Conservation (phyloP, 2,113 vertebrate genomes). For the Canis aureus region DNA sequence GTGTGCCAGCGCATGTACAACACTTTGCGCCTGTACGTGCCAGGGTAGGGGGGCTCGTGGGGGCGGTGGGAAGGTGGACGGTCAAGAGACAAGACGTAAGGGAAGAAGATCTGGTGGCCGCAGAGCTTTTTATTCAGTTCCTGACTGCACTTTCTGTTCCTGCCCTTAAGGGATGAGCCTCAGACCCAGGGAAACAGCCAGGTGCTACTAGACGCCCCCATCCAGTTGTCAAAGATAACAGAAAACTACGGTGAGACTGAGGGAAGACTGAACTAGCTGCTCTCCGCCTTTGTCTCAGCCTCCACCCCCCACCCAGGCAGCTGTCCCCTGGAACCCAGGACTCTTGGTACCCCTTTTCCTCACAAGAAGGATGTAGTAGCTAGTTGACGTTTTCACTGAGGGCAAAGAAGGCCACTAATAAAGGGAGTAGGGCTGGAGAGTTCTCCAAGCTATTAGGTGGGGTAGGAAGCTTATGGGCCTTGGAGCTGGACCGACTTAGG, state of each 20-base stretch:
- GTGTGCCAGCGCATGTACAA: constrained; percentile 98
- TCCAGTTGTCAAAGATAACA: constrained; percentile 96
- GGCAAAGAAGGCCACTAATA: not conserved
- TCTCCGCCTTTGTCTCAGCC: not conserved
- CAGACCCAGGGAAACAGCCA: constrained; percentile 88
- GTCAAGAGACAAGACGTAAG: not conserved
- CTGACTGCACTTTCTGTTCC: not conserved
- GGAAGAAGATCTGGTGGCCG: not conserved
- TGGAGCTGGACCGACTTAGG: not conserved
- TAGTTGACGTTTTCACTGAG: not conserved
- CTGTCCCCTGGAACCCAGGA: not conserved
- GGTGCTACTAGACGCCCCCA: constrained; percentile 94
- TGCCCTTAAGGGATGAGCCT: constrained; percentile 81
- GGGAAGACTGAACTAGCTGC: not conserved
- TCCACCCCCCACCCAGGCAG: not conserved
- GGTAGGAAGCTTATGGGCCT: not conserved
- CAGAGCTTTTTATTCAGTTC: not conserved
- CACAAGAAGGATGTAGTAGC: not conserved
- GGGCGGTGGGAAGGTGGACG: not conserved
- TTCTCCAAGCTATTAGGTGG: not conserved
- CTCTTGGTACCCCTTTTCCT: not conserved
- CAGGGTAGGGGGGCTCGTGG: not conserved
- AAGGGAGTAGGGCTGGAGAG: not conserved
- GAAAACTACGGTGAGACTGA: constrained; percentile 90
- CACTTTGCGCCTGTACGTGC: constrained; percentile 94